phyloP scores from a whole-genome alignment of 2,888 invertebrate species.

The Metellina segmentata region DNA sequence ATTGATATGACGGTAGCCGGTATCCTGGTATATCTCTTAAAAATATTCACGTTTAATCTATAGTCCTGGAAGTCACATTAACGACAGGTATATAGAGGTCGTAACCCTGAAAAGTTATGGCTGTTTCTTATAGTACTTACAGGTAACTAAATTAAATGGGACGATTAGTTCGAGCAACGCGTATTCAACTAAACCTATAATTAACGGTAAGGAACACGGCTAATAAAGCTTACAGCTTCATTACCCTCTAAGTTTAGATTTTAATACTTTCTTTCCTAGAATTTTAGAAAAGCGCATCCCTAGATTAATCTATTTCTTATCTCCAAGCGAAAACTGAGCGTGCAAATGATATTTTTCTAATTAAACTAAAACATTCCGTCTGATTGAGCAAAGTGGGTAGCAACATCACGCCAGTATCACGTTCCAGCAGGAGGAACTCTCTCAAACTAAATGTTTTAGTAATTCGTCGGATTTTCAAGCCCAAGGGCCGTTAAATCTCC shows the following conservation, averaged over 20 bases:
- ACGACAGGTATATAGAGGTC: too few relatives aligned
- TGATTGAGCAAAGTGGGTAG: background rate
- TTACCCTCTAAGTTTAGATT: background rate
- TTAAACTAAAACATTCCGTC: background rate
- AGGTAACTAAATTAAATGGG: too few relatives aligned
- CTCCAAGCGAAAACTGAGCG: background rate
- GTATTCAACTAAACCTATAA: too few relatives aligned
- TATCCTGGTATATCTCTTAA: too few relatives aligned
- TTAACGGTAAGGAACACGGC: too few relatives aligned
- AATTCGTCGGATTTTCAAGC: conserved; percentile 57
- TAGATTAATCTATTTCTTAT: background rate
- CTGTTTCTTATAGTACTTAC: too few relatives aligned
- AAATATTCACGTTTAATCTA: too few relatives aligned
- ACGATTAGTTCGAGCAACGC: too few relatives aligned
- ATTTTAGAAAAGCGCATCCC: background rate
- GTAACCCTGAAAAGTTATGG: too few relatives aligned
- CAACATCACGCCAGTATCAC: too few relatives aligned
- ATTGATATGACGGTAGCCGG: too few relatives aligned
- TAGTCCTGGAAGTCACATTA: too few relatives aligned
- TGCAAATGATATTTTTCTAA: background rate
- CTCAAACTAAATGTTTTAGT: conserved; percentile 58
- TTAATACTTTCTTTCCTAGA: background rate
- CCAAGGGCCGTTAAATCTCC: conserved; percentile 46
- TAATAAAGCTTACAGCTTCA: background rate
- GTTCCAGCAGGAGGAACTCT: background rate